Base-by-base conservation (phyloP, 1,140 invertebrate species). In the Rhopalosiphum maidis region DNA sequence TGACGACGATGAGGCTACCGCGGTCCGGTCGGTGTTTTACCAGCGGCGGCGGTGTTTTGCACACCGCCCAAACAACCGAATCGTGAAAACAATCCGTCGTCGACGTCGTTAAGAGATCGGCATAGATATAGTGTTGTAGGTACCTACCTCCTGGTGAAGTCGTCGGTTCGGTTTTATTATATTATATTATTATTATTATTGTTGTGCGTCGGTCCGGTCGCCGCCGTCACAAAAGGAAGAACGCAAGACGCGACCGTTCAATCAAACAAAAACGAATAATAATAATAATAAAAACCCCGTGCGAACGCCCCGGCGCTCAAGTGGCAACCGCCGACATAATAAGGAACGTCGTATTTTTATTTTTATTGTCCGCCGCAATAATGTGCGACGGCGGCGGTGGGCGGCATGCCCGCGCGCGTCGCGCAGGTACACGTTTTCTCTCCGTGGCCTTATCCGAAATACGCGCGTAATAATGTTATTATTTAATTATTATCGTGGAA, bases 101-200 rank as follows among this genome's bases (percentile, higher is more conserved):
- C 86, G 48, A 37, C 87, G 87, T 89, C 88, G 88, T 89, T 89
- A 90, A 90, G 89, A 90, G 89, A 90, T 90, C 89, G 87, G 54
- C 54, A 55, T 68, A 68, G 89, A 68, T 89, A 89, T n/a, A 54
- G 37, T 54, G 9, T 22, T 41, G 88, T 43, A 37, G 22, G 22
- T 55, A n/a, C 48, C 7, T 89, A 90, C 37, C 89, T 55, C 22
- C 87, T 37, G 2, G 37, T 60, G 54, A 48, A 51, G 54, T 68
- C 60, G 89, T 68, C 54, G 22, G 88, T 90, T 2, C 23, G 54
- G 25, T 90, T 90, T 90, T 43, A 43, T 90, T 90, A 68, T 68
- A 89, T 89, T 46, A 43, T 25, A 89, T 55, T 55, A 89, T 89
- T 88, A 35, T 88, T 54, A 43, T 90, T 90, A 60, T 90, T 90